A percentile compares a stretch with the other conserved stretches of the same genome.
Conservation (phyloP, 2,797 vertebrate species). For the Sitta carolinensis region DNA sequence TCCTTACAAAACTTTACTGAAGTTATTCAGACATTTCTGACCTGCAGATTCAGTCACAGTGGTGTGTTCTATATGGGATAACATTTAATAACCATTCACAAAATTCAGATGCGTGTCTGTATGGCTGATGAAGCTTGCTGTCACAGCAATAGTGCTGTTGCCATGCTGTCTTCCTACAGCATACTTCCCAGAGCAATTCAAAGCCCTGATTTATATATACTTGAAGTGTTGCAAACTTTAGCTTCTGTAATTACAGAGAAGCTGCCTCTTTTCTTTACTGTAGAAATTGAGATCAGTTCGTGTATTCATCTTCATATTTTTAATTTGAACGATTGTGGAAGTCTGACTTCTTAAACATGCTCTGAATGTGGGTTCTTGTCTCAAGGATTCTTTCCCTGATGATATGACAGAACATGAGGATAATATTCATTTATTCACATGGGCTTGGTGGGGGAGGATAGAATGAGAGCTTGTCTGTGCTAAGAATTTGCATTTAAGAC, state of each 20-base stretch:
- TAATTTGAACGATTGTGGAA: conserved; percentile 49
- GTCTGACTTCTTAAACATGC: conserved; percentile 31
- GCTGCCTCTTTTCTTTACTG: conserved; percentile 15
- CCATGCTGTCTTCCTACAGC: neutral
- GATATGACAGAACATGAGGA: conserved; percentile 8
- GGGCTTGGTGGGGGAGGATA: neutral
- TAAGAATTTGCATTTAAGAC: neutral
- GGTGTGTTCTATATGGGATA: neutral
- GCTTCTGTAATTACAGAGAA: conserved; percentile 60
- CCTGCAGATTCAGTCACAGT: neutral
- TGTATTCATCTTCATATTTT: conserved; percentile 42
- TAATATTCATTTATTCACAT: neutral
- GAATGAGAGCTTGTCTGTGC: neutral
- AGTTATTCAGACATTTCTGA: neutral
- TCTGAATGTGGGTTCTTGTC: conserved; percentile 41
- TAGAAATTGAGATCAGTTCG: conserved; percentile 37
- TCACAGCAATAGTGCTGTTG: neutral
- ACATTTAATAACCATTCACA: neutral
- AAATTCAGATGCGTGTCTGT: neutral
- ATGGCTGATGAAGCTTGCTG: neutral
- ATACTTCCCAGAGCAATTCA: neutral
- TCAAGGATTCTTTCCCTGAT: conserved; percentile 22
- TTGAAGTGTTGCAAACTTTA: conserved; percentile 66
- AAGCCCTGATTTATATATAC: conserved; percentile 31
- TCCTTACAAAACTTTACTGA: neutral